A percentile compares a stretch with the other conserved stretches of the same genome.
These are phyloP conservation scores for Conus canariensis DNA, from an alignment of 2,888 invertebrate species.

Conservation along the genomic window DNA sequence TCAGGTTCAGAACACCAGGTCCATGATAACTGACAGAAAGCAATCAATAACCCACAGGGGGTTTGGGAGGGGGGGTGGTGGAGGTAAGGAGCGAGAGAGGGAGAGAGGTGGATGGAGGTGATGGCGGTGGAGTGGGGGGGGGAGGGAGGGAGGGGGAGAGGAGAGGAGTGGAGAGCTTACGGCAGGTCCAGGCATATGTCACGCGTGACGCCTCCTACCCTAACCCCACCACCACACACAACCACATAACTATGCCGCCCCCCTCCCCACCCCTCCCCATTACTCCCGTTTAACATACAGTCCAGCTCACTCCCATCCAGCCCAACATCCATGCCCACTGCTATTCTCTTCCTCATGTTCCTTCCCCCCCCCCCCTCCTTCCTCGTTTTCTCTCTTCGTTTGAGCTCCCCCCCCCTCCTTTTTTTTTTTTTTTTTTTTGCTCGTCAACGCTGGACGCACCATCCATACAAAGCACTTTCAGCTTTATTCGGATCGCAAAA, in stretches of 20 bases:
- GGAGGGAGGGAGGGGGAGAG: not conserved
- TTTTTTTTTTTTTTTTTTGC: not conserved
- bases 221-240: not conserved
- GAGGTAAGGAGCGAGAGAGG: not conserved
- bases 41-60: conserved; percentile 50
- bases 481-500: not conserved
- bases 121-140: not conserved
- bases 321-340: not conserved
- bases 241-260: not conserved
- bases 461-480: no score
- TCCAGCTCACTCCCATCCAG: not conserved
- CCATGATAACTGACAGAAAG: conserved; percentile 39
- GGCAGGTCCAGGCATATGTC: conserved; percentile 43
- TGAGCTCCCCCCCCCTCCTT: not conserved
- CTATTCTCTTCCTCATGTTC: not conserved
- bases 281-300: no score
- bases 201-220: conserved; percentile 21
- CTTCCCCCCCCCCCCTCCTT: not conserved
- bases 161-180: not conserved
- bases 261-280: not conserved
- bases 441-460: not conserved
- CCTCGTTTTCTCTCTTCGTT: not conserved
- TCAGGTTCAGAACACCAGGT: conserved; percentile 39
- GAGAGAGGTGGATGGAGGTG: not conserved
- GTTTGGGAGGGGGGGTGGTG: not conserved